A percentile compares a stretch with the other conserved stretches of the same genome.
Conservation (phyloP, 2,888 invertebrate species). For the Polydrusus cervinus region DNA sequence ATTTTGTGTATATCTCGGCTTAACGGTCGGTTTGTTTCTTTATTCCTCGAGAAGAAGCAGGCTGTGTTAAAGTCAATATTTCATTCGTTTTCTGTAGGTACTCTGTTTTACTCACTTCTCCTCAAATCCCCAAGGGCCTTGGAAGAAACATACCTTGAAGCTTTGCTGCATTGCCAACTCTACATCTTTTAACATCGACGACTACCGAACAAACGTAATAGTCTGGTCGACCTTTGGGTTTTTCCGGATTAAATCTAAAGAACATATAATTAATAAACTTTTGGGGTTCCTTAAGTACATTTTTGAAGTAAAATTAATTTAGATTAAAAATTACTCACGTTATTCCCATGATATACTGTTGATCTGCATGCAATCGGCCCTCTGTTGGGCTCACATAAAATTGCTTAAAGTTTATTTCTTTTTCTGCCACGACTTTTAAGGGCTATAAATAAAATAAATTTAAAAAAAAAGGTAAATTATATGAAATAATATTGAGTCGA, state of each 20-base stretch:
- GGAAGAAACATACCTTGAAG: conserved; percentile 14
- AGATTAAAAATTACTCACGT: conserved; percentile 54
- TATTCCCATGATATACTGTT: conserved; percentile 57
- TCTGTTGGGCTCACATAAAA: conserved; percentile 60
- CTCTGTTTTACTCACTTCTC: too few relatives aligned
- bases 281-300: too few relatives aligned
- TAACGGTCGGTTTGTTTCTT: too few relatives aligned
- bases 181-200: conserved; percentile 37
- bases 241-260: conserved; percentile 31
- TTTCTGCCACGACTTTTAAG: conserved; percentile 48
- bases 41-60: too few relatives aligned
- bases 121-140: too few relatives aligned
- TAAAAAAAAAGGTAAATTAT: not conserved
- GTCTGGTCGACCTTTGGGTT: conserved; percentile 1
- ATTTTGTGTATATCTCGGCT: too few relatives aligned
- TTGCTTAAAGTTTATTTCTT: conserved; percentile 56
- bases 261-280: not conserved
- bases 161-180: conserved; percentile 27
- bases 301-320: too few relatives aligned
- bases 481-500: too few relatives aligned
- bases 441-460: conserved; percentile 51
- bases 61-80: too few relatives aligned
- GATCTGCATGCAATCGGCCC: conserved; percentile 59
- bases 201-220: conserved; percentile 40
- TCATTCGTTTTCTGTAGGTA: too few relatives aligned